phyloP scores from a whole-genome alignment of 2,888 invertebrate species.

The Notodonta ziczac region DNA sequence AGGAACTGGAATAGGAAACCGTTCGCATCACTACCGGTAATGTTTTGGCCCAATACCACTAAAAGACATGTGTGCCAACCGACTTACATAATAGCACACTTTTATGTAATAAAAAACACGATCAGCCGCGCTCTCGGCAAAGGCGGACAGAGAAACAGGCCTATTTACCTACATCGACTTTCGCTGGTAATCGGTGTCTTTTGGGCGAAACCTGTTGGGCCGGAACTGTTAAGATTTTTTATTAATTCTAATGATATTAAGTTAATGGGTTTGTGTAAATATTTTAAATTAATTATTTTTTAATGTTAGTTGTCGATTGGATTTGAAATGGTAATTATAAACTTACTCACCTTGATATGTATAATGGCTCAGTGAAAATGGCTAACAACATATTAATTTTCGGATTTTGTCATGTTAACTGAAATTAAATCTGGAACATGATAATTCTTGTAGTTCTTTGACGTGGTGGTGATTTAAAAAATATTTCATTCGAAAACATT shows the following conservation, averaged over 20 bases:
- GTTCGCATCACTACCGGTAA: conserved; percentile 30
- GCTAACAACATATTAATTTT: too few species aligned
- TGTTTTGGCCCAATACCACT: conserved; percentile 35
- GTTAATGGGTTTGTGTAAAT: background rate
- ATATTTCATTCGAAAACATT: too few species aligned
- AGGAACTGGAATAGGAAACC: conserved; percentile 10
- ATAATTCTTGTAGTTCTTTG: too few species aligned
- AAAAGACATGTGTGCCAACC: conserved; percentile 44
- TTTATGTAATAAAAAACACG: conserved; percentile 57
- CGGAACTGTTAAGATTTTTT: conserved; percentile 13
- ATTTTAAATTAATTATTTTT: background rate
- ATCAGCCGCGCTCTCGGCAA: conserved; percentile 39
- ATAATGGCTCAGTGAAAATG: too few species aligned
- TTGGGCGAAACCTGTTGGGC: conserved; percentile 21
- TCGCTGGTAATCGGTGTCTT: conserved; percentile 42
- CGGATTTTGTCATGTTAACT: too few species aligned
- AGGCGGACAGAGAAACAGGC: conserved; percentile 36
- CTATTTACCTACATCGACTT: conserved; percentile 48
- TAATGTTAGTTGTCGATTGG: too few species aligned
- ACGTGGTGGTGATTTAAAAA: too few species aligned
- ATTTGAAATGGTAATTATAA: too few species aligned
- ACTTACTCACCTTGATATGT: too few species aligned
- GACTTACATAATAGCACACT: conserved; percentile 52
- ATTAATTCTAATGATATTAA: background rate
- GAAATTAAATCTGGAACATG: too few species aligned